Conservation (phyloP, 2,888 invertebrate species). For the Rhodophaea formosa region DNA sequence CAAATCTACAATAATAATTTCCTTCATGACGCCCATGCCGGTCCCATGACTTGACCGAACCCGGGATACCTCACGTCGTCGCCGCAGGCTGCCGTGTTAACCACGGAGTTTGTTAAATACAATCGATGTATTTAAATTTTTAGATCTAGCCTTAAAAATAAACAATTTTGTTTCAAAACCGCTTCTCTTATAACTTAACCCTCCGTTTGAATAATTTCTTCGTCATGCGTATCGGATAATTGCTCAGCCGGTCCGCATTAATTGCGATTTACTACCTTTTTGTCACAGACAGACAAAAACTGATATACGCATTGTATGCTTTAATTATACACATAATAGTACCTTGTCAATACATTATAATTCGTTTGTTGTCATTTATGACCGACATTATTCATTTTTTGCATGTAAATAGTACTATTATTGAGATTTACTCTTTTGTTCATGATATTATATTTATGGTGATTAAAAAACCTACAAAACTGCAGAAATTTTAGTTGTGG, state of each 20-base stretch:
- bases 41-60: no score
- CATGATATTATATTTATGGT: no score
- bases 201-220: slow-evolving; percentile 54
- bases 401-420: neutral
- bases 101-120: no score
- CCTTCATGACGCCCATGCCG: no score
- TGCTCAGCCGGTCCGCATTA: slow-evolving; percentile 47
- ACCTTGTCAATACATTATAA: slow-evolving; percentile 3
- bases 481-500: no score
- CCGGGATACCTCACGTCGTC: no score
- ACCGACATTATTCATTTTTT: neutral
- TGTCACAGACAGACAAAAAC: slow-evolving; percentile 14
- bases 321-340: slow-evolving; percentile 6
- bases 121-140: no score
- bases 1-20: no score
- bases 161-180: neutral
- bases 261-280: slow-evolving; percentile 53
- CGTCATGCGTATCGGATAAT: slow-evolving; percentile 49
- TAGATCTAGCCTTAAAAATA: no score
- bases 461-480: no score
- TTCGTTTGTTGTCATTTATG: slow-evolving; percentile 8
- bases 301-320: neutral
- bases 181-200: slow-evolving; percentile 18
- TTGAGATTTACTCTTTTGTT: neutral
- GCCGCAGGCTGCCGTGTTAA: no score